Conservation (phyloP, 1,140 invertebrate species). For the Bathynomus jamesi region DNA sequence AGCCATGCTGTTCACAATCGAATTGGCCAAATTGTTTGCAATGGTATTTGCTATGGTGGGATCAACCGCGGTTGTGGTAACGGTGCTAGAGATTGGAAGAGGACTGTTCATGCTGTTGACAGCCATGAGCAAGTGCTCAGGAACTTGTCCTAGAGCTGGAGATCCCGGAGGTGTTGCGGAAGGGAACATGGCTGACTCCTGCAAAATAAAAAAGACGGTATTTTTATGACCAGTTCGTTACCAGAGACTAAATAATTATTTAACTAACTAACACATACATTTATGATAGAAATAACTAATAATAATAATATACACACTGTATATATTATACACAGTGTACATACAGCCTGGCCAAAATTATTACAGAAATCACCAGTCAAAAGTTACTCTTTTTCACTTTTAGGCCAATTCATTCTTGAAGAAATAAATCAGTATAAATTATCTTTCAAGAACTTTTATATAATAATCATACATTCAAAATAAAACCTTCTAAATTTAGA, state of each 20-base stretch:
- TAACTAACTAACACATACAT: background rate
- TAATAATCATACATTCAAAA: no score
- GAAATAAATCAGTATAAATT: no score
- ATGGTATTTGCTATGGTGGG: background rate
- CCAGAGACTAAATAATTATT: background rate
- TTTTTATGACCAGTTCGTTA: background rate
- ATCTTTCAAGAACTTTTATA: no score
- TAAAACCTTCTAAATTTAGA: no score
- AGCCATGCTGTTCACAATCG: background rate
- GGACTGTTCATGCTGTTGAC: conserved; percentile 28
- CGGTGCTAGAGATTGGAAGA: conserved; percentile 10
- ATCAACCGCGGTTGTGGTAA: background rate
- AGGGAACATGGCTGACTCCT: conserved; percentile 18
- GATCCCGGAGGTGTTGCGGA: conserved; percentile 23
- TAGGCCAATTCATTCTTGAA: no score
- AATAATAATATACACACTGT: no score
- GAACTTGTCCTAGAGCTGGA: conserved; percentile 23
- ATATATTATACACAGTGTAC: no score
- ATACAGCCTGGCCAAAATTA: no score
- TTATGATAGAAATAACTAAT: no score
- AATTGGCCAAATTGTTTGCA: conserved; percentile 1
- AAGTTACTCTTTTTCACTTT: no score
- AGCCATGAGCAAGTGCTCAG: conserved; percentile 28
- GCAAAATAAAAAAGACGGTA: background rate
- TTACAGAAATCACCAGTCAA: no score